A percentile compares a stretch with the other conserved stretches of the same genome.
Conservation (phyloP, 2,888 invertebrate species). For the Diplazon laetatorius region DNA sequence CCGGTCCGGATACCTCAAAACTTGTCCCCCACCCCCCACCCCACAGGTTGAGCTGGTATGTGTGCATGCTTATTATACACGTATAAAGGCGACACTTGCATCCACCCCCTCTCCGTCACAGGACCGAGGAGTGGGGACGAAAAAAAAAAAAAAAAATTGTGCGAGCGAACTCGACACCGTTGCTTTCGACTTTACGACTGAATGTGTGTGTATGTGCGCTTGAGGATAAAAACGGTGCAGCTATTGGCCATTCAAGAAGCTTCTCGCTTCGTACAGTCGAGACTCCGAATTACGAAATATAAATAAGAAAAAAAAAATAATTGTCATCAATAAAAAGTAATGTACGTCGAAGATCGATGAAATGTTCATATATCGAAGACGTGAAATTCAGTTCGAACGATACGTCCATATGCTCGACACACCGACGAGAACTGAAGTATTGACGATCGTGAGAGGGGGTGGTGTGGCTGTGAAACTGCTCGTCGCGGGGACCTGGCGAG, state of each 20-base stretch:
- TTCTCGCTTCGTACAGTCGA: too few species aligned
- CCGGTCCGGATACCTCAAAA: slow-evolving; percentile 36
- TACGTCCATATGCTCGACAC: slow-evolving; percentile 36
- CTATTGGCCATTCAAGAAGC: slow-evolving; percentile 26
- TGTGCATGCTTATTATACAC: neutral
- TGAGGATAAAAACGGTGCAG: neutral
- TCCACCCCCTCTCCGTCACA: too few species aligned
- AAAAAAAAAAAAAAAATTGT: slow-evolving; percentile 39
- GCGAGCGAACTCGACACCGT: slow-evolving; percentile 59
- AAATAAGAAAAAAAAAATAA: too few species aligned
- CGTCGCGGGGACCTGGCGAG: slow-evolving; percentile 23
- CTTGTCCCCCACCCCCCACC: too few species aligned
- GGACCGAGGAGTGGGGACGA: neutral
- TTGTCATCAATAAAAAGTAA: too few species aligned
- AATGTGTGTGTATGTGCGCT: slow-evolving; percentile 39
- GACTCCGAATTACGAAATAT: too few species aligned
- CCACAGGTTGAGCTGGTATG: slow-evolving; percentile 14
- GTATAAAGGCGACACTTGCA: neutral
- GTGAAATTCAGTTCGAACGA: slow-evolving; percentile 9
- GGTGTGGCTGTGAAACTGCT: neutral
- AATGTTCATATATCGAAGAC: neutral
- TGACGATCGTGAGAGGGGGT: slow-evolving; percentile 25
- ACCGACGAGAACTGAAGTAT: slow-evolving; percentile 38
- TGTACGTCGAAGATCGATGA: too few species aligned
- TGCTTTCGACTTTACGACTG: slow-evolving; percentile 54